phyloP scores from a whole-genome alignment of 2,113 vertebrate species.

The Notothenia rossii region DNA sequence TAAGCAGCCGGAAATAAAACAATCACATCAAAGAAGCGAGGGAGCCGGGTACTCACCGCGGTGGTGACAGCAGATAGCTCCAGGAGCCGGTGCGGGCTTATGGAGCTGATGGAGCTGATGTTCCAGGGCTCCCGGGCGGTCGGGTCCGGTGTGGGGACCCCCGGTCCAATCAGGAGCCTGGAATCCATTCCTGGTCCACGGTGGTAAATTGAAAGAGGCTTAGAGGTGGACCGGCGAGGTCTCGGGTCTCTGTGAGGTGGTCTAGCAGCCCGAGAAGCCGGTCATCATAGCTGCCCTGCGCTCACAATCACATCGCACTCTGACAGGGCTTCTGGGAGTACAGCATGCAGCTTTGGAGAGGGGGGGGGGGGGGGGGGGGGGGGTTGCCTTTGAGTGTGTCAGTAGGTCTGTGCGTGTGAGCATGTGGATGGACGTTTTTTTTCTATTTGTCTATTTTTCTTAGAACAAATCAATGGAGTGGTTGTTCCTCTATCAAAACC shows the following conservation, averaged over 20 bases:
- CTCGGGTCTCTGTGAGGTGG: neutral
- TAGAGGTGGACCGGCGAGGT: slow-evolving; percentile 7
- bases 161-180: slow-evolving; percentile 59
- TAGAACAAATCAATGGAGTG: neutral
- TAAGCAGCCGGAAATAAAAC: neutral
- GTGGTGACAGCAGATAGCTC: slow-evolving; percentile 78
- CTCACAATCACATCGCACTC: slow-evolving; percentile 26
- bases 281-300: slow-evolving; percentile 42
- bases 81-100: slow-evolving; percentile 68
- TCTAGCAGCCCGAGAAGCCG: slow-evolving; percentile 44
- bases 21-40: neutral
- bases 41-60: slow-evolving; percentile 80
- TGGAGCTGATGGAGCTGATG: slow-evolving; percentile 70
- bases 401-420: slow-evolving; percentile 9
- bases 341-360: slow-evolving; percentile 45
- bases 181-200: slow-evolving; percentile 67
- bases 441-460: neutral
- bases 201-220: neutral
- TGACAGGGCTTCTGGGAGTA: slow-evolving; percentile 25
- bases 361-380: slow-evolving; percentile 4
- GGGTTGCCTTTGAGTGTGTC: slow-evolving; percentile 52
- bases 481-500: neutral
- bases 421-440: neutral
- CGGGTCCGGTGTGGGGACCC: slow-evolving; percentile 64
- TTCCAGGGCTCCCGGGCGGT: slow-evolving; percentile 75